Base-by-base conservation (phyloP, 2,113 vertebrate species). In the Pangasianodon hypophthalmus region DNA sequence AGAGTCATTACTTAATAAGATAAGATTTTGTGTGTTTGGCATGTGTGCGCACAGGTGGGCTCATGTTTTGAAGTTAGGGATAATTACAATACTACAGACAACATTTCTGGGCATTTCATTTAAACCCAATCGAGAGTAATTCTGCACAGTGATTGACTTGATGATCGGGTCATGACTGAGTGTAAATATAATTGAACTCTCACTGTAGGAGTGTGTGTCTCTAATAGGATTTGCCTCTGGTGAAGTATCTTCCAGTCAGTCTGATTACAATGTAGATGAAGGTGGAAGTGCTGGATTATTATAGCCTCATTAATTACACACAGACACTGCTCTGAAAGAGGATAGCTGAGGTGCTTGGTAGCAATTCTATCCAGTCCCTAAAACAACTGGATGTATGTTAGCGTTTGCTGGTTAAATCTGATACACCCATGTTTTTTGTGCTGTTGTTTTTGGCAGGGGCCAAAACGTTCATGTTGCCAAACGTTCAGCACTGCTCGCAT, bases 151-250 rank as follows among this genome's bases (percentile, higher is more conserved):
- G 41, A 46, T 26, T 46, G 19, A 24, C 41, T n/a, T 32, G 67
- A 67, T 48, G 71, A 48, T 87, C 46, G 14, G 85, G 79, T 89
- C 85, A 89, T 87, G 80, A 81, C 62, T 89, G 56, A 87, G 21
- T 87, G 32, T 84, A 87, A 89, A 91, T 52, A 83, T 91, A 77
- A 64, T 84, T 83, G 79, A 67, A 75, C 79, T 77, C 56, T 89
- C 73, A 79, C 75, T n/a, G 37, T 46, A 75, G 87, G 60, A 88
- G 69, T 62, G 58, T 67, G 24, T 77, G 54, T 67, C 69, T 87
- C 41, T 86, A 91, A 91, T 91, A 86, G 77, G 84, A 86, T 87
- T 91, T 86, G 87, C 82, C 75, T 80, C 16, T 64, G 21, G 58
- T 88, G 52, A 71, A 82, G 84, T 86, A 84, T 79, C 64, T 83